Evolutionary conservation across 2,888 invertebrate genomes (phyloP).

Genomic region (Drosophila kanekoi): DNA sequence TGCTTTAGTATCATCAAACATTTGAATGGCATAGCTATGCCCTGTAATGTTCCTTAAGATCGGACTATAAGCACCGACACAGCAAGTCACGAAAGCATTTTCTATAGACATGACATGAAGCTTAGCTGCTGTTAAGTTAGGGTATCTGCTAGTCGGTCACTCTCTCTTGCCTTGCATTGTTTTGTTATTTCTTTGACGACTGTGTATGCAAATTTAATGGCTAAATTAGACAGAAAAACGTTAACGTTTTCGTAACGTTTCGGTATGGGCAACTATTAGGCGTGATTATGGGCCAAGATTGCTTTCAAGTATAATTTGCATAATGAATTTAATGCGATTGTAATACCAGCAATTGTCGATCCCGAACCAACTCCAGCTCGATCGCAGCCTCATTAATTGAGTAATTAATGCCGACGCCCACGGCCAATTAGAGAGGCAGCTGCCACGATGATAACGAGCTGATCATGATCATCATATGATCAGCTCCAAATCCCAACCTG

Average conservation of each 20-base stretch:
- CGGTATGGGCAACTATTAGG: conserved; percentile 48
- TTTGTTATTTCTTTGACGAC: conserved; percentile 40
- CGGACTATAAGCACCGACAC: too few relatives aligned
- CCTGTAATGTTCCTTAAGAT: too few relatives aligned
- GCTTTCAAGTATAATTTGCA: conserved; percentile 62
- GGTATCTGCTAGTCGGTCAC: too few relatives aligned
- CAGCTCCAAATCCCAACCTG: conserved; percentile 1
- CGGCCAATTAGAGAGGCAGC: conserved; percentile 25
- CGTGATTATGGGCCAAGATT: conserved; percentile 64
- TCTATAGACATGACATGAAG: too few relatives aligned
- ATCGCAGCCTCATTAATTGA: conserved; percentile 65
- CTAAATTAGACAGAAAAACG: conserved; percentile 72
- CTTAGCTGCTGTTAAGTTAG: too few relatives aligned
- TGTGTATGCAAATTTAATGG: conserved; percentile 79
- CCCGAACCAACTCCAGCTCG: conserved; percentile 3
- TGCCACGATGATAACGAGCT: conserved; percentile 46
- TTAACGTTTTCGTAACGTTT: conserved; percentile 40
- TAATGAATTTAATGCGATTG: conserved; percentile 72
- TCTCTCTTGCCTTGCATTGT: background rate
- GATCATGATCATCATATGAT: conserved; percentile 31
- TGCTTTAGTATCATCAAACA: too few relatives aligned
- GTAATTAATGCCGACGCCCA: conserved; percentile 78
- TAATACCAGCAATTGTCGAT: conserved; percentile 53
- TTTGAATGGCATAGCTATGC: too few relatives aligned
- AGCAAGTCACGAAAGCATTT: too few relatives aligned